Percentiles rank a stretch among this genome's conserved stretches.
phyloP scores from a whole-genome alignment of 2,113 vertebrate genomes.

The Carettochelys insculpta region DNA sequence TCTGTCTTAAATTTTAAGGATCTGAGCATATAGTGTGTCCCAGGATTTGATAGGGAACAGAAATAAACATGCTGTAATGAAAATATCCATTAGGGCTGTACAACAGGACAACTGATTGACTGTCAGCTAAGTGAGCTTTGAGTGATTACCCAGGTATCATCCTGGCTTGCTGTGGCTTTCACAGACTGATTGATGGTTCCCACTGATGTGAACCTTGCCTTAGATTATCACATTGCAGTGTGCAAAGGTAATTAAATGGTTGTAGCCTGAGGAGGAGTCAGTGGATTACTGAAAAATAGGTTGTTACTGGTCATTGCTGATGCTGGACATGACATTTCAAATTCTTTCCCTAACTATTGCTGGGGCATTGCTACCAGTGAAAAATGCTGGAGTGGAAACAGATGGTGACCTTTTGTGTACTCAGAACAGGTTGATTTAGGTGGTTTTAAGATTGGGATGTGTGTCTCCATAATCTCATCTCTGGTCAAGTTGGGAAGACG shows the following conservation, averaged over 20 bases:
- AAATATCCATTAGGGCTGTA: background rate
- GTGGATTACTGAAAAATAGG: background rate
- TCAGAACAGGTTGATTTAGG: slow-evolving; percentile 6
- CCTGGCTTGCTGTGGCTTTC: slow-evolving; percentile 6
- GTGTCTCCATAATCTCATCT: background rate
- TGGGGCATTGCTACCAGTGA: background rate
- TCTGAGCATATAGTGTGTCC: accelerated
- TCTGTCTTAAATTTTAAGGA: background rate
- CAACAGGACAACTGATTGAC: slow-evolving; percentile 45
- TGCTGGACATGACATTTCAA: background rate
- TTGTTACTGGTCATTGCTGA: background rate
- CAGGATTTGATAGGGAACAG: slow-evolving; percentile 1
- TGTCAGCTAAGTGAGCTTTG: slow-evolving; percentile 49
- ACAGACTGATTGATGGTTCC: slow-evolving; percentile 48
- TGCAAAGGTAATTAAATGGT: background rate
- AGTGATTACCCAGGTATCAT: slow-evolving; percentile 22
- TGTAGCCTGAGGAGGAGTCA: background rate
- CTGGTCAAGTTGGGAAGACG: background rate
- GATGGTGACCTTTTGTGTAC: slow-evolving; percentile 13
- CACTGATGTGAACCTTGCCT: slow-evolving; percentile 4
- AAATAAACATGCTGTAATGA: slow-evolving; percentile 17
- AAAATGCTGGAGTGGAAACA: background rate
- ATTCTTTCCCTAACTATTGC: background rate
- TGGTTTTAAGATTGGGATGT: background rate
- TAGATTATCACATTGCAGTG: background rate